Evolutionary conservation across 2,113 vertebrate genomes (phyloP).

Genomic region (Atherinomorus stipes): DNA sequence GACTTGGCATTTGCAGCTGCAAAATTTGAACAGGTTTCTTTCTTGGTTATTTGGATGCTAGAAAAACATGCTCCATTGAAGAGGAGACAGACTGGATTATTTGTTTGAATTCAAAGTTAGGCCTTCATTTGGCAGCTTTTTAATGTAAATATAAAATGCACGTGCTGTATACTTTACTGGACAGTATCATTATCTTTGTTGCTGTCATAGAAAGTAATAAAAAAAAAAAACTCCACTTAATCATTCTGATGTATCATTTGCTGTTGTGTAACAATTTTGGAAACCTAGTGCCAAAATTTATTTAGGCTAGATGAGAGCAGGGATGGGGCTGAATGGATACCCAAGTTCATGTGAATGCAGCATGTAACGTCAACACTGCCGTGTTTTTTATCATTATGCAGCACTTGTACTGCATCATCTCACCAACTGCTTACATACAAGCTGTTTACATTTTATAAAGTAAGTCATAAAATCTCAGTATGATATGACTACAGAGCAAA

Average conservation of each 20-base stretch:
- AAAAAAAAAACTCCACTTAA: slow-evolving; percentile 13
- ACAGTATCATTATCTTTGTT: slow-evolving; percentile 29
- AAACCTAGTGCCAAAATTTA: too few relatives aligned
- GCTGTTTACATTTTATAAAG: too few relatives aligned
- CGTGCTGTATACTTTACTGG: slow-evolving; percentile 1
- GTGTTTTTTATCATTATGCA: too few relatives aligned
- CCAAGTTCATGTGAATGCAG: too few relatives aligned
- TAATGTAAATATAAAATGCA: slow-evolving; percentile 50
- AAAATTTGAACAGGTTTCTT: slow-evolving; percentile 46
- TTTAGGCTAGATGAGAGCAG: too few relatives aligned
- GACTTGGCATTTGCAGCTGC: slow-evolving; percentile 43
- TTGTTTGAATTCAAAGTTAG: slow-evolving; percentile 21
- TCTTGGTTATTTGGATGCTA: slow-evolving; percentile 32
- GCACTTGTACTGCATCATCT: too few relatives aligned
- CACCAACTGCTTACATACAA: too few relatives aligned
- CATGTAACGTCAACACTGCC: too few relatives aligned
- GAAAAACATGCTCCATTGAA: slow-evolving; percentile 35
- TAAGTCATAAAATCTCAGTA: too few relatives aligned
- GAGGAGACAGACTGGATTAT: slow-evolving; percentile 21
- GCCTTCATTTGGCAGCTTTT: slow-evolving; percentile 41
- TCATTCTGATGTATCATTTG: slow-evolving; percentile 1
- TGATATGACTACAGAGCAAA: too few relatives aligned
- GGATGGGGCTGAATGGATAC: too few relatives aligned
- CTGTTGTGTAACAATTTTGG: slow-evolving; percentile 2
- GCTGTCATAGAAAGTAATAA: slow-evolving; percentile 31